Conservation (phyloP, 2,113 vertebrate genomes). For the Pterocles burchelli region DNA sequence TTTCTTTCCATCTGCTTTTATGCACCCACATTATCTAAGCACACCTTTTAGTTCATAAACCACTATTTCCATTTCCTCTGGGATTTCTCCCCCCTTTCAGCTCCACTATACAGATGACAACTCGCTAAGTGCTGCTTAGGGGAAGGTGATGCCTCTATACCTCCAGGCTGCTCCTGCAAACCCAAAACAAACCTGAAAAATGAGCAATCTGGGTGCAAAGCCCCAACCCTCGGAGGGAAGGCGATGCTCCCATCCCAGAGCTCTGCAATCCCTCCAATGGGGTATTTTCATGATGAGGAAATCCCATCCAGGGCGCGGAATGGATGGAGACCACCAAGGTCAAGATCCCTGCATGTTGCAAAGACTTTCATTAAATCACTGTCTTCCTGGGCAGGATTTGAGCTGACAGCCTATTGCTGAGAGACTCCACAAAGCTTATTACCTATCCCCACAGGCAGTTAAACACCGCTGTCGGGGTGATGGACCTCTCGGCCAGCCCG, state of each 20-base stretch:
- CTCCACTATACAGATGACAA: not conserved
- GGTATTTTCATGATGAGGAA: not conserved
- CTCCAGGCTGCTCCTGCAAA: not conserved
- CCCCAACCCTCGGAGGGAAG: accelerated
- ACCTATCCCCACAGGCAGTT: not conserved
- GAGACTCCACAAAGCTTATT: not conserved
- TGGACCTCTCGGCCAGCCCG: not conserved
- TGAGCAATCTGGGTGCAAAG: not conserved
- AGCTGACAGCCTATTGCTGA: slow-evolving; percentile 28
- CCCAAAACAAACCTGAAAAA: not conserved
- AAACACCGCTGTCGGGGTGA: not conserved
- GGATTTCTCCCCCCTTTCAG: not conserved
- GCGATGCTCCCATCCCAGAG: not conserved
- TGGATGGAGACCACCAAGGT: not conserved
- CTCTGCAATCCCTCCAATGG: accelerated
- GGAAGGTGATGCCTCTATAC: not conserved
- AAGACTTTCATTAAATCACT: slow-evolving; percentile 36
- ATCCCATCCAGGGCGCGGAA: not conserved
- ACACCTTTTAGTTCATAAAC: not conserved
- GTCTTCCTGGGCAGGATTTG: slow-evolving; percentile 16
- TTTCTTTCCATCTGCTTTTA: not conserved
- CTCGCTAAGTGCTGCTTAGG: not conserved
- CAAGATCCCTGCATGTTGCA: not conserved
- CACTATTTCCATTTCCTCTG: not conserved
- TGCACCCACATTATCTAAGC: not conserved